Evolutionary conservation across 2,113 vertebrate species (phyloP).

Genomic region (Odocoileus hemionus): DNA sequence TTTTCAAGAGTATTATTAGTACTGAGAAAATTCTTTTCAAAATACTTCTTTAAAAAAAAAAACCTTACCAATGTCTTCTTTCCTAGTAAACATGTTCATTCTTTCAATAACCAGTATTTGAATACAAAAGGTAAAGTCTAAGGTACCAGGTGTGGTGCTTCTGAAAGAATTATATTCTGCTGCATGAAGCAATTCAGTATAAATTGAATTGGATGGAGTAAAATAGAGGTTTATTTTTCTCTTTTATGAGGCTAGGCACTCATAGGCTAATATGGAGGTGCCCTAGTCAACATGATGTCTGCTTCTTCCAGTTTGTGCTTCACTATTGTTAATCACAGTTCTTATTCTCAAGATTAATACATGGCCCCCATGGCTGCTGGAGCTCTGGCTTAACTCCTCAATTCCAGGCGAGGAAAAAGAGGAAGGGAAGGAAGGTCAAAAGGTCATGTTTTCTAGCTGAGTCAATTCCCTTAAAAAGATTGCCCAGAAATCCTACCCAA

Average conservation of each 20-base stretch:
- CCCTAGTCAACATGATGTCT: accelerated
- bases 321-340: background rate
- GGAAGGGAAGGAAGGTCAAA: background rate
- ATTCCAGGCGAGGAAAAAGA: background rate
- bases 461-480: background rate
- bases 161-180: background rate
- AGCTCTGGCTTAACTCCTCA: background rate
- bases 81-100: background rate
- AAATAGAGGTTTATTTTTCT: background rate
- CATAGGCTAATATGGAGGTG: no score
- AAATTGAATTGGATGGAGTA: background rate
- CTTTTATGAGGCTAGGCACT: background rate
- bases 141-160: background rate
- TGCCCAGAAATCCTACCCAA: background rate
- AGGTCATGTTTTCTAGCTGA: background rate
- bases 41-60: background rate
- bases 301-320: background rate
- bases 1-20: conserved; percentile 30
- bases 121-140: conserved; percentile 5
- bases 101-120: background rate
- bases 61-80: background rate
- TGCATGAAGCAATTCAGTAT: background rate
- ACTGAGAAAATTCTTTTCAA: background rate
- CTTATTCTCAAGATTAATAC: background rate
- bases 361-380: background rate